These are phyloP conservation scores for Elachura formosa DNA, from an alignment of 2,113 vertebrate genomes.

Conservation along the genomic window DNA sequence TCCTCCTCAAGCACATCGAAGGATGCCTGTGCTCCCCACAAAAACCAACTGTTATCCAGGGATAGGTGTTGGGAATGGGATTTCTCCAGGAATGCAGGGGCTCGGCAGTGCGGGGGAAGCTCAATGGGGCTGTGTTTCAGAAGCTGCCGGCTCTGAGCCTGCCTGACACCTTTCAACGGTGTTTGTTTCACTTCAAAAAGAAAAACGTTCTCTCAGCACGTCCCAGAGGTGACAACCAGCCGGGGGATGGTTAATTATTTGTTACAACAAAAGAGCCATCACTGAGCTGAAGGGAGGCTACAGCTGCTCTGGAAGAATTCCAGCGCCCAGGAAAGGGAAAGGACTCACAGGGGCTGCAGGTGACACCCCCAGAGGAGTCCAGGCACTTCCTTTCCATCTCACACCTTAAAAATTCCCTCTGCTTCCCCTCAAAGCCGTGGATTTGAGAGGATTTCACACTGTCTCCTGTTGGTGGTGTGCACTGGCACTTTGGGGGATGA, in stretches of 20 bases:
- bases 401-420: neutral
- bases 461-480: neutral
- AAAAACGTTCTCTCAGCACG: neutral
- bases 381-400: neutral
- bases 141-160: slow-evolving; percentile 10
- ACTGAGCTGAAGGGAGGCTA: slow-evolving; percentile 29
- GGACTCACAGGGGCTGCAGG: neutral
- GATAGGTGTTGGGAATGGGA: neutral
- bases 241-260: slow-evolving; percentile 65
- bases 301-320: slow-evolving; percentile 32
- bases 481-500: neutral
- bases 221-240: slow-evolving; percentile 55
- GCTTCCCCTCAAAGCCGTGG: neutral
- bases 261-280: slow-evolving; percentile 49
- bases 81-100: neutral
- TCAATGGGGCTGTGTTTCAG: neutral
- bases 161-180: slow-evolving; percentile 46
- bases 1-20: neutral
- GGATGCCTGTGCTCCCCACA: neutral
- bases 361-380: neutral
- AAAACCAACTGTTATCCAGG: neutral
- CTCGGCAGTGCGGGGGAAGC: neutral
- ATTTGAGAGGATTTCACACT: neutral
- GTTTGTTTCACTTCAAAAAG: slow-evolving; percentile 57
- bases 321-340: neutral